Evolutionary conservation across 2,113 vertebrate genomes (phyloP).

Genomic region (Phalacrocorax carbo): DNA sequence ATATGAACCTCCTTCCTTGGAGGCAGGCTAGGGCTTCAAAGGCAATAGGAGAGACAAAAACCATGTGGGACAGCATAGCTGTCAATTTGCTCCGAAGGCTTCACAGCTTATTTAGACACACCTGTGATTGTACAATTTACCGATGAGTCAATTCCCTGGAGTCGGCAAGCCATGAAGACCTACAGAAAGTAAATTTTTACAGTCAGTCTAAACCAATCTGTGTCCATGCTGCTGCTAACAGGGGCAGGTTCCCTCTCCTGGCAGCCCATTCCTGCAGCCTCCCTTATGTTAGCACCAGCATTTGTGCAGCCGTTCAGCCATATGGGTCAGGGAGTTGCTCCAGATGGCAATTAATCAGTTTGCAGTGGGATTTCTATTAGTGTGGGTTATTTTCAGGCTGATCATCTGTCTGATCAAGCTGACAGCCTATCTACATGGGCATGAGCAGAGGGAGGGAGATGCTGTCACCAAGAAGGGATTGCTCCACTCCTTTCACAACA

Average conservation of each 20-base stretch:
- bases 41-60: not conserved
- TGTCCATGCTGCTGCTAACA: not conserved
- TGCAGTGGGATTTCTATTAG: not conserved
- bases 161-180: not conserved
- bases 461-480: not conserved
- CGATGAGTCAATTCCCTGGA: not conserved
- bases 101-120: not conserved
- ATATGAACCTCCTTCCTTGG: not conserved
- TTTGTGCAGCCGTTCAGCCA: not conserved
- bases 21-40: not conserved
- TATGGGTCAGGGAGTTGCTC: conserved; percentile 27
- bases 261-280: not conserved
- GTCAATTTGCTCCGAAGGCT: not conserved
- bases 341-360: conserved; percentile 29
- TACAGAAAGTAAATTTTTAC: not conserved
- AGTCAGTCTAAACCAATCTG: not conserved
- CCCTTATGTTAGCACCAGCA: not conserved
- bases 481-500: not conserved
- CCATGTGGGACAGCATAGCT: not conserved
- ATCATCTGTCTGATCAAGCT: not conserved
- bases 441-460: not conserved
- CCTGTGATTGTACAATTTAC: not conserved
- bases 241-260: not conserved
- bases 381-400: not conserved
- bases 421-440: not conserved